Conservation (phyloP, 37 sponge, comb jelly and placozoan genomes). For the Dysidea cf. avara region DNA sequence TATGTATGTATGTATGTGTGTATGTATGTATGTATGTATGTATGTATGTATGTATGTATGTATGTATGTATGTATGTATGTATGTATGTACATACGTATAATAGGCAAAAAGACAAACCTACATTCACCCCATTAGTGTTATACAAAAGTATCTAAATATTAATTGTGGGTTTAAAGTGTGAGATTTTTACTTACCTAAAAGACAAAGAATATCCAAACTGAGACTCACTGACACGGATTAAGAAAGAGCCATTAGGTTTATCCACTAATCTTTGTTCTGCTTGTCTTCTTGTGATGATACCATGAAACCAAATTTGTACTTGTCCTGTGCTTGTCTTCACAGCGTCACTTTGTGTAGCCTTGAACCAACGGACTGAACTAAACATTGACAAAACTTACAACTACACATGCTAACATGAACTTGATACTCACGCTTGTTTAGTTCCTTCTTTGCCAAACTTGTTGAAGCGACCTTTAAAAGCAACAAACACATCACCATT, state of each 20-base stretch:
- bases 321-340: constrained; percentile 1
- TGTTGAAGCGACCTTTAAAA: constrained; percentile 28
- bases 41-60: no score
- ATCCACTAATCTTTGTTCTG: constrained; percentile 66
- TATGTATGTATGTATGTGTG: no score
- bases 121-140: not conserved
- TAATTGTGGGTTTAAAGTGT: no score
- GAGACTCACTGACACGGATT: constrained; percentile 64
- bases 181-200: constrained; percentile 50
- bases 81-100: no score
- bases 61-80: no score
- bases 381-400: not conserved
- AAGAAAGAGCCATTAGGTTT: constrained; percentile 67
- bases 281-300: constrained; percentile 56
- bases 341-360: constrained; percentile 52
- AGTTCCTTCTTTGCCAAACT: constrained; percentile 76
- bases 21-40: not conserved
- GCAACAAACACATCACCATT: constrained; percentile 42
- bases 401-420: no score
- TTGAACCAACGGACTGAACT: constrained; percentile 83
- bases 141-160: not conserved
- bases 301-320: constrained; percentile 80
- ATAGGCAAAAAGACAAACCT: no score
- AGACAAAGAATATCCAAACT: constrained; percentile 74
- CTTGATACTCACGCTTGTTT: constrained; percentile 52